These are phyloP conservation scores for Ciconia boyciana DNA, from an alignment of 2,113 vertebrate genomes.

Conservation along the genomic window DNA sequence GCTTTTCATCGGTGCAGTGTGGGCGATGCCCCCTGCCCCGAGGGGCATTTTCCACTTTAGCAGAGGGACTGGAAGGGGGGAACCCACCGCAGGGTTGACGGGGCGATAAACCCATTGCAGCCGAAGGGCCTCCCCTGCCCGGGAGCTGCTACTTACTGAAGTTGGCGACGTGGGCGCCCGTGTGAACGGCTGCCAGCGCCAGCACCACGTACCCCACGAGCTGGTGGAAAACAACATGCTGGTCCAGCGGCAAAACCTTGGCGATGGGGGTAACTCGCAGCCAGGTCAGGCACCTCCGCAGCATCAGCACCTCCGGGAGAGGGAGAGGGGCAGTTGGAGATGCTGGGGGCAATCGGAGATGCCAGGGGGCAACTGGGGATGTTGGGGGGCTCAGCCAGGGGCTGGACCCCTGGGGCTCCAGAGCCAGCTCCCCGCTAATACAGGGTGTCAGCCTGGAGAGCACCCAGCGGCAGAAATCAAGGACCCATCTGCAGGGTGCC, in stretches of 20 bases:
- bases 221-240: conserved; percentile 83
- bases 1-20: neutral
- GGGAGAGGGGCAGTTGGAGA: neutral
- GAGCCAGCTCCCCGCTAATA: neutral
- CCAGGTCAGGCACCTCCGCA: conserved; percentile 84
- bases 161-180: conserved; percentile 77
- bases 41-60: neutral
- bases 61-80: neutral
- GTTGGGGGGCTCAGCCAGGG: neutral
- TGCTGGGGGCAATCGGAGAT: accelerated
- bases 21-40: neutral
- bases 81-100: accelerated
- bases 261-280: conserved; percentile 80
- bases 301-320: conserved; percentile 80
- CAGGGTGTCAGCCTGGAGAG: neutral
- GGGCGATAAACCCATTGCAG: accelerated
- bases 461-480: neutral
- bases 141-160: conserved; percentile 71
- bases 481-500: too few relatives aligned
- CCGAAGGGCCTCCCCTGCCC: too few relatives aligned
- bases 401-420: neutral
- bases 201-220: conserved; percentile 81
- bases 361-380: accelerated
- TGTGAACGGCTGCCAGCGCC: conserved; percentile 72
- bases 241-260: conserved; percentile 82